phyloP scores from a whole-genome alignment of 2,797 vertebrate species.

The Atherinosoma microstoma region DNA sequence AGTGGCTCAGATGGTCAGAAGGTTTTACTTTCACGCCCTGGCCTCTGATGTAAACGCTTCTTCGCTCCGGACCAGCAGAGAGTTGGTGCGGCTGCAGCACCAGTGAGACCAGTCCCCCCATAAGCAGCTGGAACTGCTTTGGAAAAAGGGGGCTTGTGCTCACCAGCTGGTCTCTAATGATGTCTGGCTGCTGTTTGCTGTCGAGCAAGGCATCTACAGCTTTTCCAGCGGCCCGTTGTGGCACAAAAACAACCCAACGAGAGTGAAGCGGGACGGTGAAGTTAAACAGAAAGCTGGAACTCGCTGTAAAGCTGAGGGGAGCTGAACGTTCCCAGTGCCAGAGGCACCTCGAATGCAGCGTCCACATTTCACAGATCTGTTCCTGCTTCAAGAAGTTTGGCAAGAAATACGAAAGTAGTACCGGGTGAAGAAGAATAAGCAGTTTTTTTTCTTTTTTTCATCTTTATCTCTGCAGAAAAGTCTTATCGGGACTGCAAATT shows the following conservation, averaged over 20 bases:
- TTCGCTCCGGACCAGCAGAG: not conserved
- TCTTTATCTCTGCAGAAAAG: slow-evolving; percentile 25
- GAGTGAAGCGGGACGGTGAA: not conserved
- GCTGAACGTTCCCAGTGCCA: not conserved
- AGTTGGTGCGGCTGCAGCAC: not conserved
- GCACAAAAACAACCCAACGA: not conserved
- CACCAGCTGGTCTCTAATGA: slow-evolving; percentile 1
- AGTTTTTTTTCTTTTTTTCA: not conserved
- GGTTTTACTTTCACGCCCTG: not conserved
- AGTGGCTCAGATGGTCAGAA: too few relatives aligned
- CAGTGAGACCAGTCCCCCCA: not conserved
- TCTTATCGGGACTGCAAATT: not conserved
- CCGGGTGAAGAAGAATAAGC: not conserved
- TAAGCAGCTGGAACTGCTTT: not conserved
- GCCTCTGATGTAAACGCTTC: not conserved
- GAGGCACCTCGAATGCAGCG: not conserved
- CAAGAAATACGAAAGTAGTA: not conserved
- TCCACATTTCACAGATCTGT: not conserved
- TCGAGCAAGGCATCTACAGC: not conserved
- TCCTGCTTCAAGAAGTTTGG: not conserved
- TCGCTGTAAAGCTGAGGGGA: not conserved
- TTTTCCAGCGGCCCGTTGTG: not conserved
- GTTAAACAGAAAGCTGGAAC: not conserved
- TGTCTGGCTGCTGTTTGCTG: slow-evolving; percentile 5
- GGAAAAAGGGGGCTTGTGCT: not conserved